phyloP scores from a whole-genome alignment of 1,140 invertebrate species.

The Latrodectus geometricus region DNA sequence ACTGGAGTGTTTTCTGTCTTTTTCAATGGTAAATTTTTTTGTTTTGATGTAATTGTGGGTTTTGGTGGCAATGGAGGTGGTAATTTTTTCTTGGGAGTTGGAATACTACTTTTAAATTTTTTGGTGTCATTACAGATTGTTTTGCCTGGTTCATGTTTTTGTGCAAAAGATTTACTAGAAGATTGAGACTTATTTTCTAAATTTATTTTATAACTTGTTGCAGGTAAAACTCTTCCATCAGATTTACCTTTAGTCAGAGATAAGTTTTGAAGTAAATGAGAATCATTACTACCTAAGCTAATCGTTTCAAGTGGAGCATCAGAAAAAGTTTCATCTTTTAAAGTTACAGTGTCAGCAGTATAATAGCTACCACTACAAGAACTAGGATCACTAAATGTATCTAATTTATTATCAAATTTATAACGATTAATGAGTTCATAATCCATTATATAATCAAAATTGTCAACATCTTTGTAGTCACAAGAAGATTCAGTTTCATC shows the following conservation, averaged over 20 bases:
- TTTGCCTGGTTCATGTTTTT: neutral
- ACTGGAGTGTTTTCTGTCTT: conserved; percentile 1
- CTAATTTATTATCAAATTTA: conserved; percentile 49
- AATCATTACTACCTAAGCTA: conserved; percentile 31
- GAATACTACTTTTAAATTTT: neutral
- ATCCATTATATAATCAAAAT: conserved; percentile 52
- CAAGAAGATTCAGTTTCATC: conserved; percentile 56
- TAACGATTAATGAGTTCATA: conserved; percentile 45
- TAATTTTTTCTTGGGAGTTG: conserved; percentile 24
- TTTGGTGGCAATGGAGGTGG: conserved; percentile 50
- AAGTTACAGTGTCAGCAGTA: conserved; percentile 51
- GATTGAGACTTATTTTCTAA: neutral
- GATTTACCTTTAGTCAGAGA: neutral
- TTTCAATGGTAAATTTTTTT: neutral
- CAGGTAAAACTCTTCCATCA: conserved; percentile 19
- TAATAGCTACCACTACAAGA: conserved; percentile 58
- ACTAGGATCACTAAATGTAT: conserved; percentile 52
- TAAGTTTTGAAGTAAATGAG: conserved; percentile 19
- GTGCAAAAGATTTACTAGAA: neutral
- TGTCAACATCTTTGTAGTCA: conserved; percentile 57
- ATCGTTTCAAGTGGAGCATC: conserved; percentile 46
- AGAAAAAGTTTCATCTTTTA: conserved; percentile 56
- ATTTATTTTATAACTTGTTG: conserved; percentile 11
- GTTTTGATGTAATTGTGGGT: conserved; percentile 23
- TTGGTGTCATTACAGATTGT: neutral